Conservation (phyloP, 1,140 invertebrate genomes). For the Zaprionus gabonicus region DNA sequence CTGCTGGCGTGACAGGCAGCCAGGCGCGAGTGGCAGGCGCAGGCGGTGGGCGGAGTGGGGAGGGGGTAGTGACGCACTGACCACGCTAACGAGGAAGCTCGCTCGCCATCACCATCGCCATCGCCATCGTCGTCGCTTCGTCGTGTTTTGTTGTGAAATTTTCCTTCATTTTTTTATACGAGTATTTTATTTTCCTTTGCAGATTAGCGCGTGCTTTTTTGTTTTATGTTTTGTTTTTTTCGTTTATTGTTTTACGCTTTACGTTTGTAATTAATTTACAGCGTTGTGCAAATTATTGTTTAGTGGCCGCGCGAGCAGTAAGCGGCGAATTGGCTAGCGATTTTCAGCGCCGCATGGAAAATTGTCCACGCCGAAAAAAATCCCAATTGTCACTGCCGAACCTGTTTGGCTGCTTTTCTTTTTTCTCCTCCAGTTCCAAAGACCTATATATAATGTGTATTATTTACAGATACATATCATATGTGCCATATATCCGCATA, state of each 20-base stretch:
- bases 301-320: neutral
- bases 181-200: neutral
- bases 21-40: neutral
- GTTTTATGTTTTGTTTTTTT: neutral
- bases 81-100: conserved; percentile 12
- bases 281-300: conserved; percentile 15
- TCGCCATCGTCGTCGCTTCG: neutral
- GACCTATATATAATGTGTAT: neutral
- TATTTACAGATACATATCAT: no score
- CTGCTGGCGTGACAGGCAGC: conserved; percentile 3
- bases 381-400: neutral
- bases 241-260: neutral
- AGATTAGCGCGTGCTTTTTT: conserved; percentile 15
- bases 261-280: conserved; percentile 23
- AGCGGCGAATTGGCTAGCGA: conserved; percentile 1
- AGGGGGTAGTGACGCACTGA: neutral
- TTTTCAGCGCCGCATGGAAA: conserved; percentile 12
- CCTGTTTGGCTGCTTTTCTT: conserved; percentile 7
- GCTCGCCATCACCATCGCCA: neutral
- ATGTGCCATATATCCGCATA: neutral
- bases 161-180: neutral
- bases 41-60: neutral
- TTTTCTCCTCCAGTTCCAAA: neutral
- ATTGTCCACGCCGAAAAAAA: neutral
- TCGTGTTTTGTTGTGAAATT: conserved; percentile 25